Percentiles rank a stretch among this genome's conserved stretches.
Conservation (phyloP, 2,113 vertebrate genomes). For the Coregonus clupeaformis region DNA sequence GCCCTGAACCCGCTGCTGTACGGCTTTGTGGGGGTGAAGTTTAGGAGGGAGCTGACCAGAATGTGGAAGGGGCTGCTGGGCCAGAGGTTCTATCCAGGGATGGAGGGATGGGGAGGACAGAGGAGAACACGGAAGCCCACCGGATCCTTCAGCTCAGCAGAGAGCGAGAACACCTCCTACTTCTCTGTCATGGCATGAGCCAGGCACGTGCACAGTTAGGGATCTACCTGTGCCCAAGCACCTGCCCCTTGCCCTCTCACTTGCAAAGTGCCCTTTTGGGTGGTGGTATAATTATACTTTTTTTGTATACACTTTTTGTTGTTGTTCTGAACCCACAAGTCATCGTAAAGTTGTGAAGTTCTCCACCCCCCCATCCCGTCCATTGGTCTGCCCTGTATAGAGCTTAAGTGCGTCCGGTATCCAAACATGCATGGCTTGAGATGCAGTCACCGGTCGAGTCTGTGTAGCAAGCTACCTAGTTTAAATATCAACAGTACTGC, state of each 20-base stretch:
- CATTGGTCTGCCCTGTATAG: too few relatives aligned
- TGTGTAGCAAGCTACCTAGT: too few relatives aligned
- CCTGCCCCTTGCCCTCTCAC: too few relatives aligned
- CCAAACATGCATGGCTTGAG: too few relatives aligned
- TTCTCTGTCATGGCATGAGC: constrained; percentile 71
- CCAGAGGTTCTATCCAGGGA: constrained; percentile 36
- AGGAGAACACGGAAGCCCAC: constrained; percentile 43
- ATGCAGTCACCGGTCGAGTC: too few relatives aligned
- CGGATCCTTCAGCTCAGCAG: constrained; percentile 63
- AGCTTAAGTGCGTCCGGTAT: too few relatives aligned
- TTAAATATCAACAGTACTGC: too few relatives aligned
- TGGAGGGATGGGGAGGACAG: constrained; percentile 40
- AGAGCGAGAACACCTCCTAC: constrained; percentile 73
- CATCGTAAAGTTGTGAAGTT: not conserved
- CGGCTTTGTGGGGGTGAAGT: constrained; percentile 79
- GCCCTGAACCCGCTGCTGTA: constrained; percentile 84
- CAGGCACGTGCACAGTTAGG: too few relatives aligned
- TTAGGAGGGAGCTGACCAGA: constrained; percentile 69
- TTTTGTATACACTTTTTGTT: not conserved
- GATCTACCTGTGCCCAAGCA: too few relatives aligned
- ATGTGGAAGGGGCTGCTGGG: constrained; percentile 67
- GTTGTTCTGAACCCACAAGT: not conserved
- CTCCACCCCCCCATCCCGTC: too few relatives aligned
- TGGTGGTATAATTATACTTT: too few relatives aligned
- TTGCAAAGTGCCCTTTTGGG: too few relatives aligned